Evolutionary conservation across 2,888 invertebrate genomes (phyloP).

Genomic region (Ryuthela nishihirai): DNA sequence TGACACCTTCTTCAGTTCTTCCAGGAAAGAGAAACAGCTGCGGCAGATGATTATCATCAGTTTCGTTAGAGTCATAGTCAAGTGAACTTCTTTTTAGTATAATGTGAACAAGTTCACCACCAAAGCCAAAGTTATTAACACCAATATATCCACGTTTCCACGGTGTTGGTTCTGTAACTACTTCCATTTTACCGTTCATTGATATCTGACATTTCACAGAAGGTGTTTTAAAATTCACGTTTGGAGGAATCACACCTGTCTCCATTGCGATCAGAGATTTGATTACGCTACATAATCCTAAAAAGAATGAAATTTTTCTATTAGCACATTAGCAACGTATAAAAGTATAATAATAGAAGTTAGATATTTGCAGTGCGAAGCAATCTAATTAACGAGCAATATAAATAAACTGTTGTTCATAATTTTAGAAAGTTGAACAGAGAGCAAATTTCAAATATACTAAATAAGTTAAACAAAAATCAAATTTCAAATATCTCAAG

Average conservation of each 20-base stretch:
- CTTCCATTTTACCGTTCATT: conserved; percentile 56
- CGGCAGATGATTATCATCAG: background rate
- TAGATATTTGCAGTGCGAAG: no score
- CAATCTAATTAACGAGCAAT: no score
- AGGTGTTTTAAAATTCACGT: conserved; percentile 54
- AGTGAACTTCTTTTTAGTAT: conserved; percentile 42
- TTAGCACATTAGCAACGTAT: background rate
- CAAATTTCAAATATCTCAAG: no score
- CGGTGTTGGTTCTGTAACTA: conserved; percentile 46
- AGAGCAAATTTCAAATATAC: no score
- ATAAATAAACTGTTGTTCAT: no score
- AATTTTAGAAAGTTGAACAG: no score
- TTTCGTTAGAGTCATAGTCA: background rate
- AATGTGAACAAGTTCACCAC: conserved; percentile 52
- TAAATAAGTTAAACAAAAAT: no score
- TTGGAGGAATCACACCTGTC: conserved; percentile 53
- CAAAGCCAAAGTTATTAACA: conserved; percentile 58
- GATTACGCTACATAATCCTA: conserved; percentile 49
- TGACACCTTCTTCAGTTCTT: no score
- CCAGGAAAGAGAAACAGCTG: no score
- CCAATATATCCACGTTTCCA: conserved; percentile 53
- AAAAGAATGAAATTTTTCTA: background rate
- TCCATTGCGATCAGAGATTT: conserved; percentile 57
- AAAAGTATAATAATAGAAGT: background rate
- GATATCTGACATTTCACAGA: conserved; percentile 55